Percentiles rank a stretch among this genome's conserved stretches.
Evolutionary conservation across 2,888 invertebrate species (phyloP).

Genomic region (Cloeon dipterum): DNA sequence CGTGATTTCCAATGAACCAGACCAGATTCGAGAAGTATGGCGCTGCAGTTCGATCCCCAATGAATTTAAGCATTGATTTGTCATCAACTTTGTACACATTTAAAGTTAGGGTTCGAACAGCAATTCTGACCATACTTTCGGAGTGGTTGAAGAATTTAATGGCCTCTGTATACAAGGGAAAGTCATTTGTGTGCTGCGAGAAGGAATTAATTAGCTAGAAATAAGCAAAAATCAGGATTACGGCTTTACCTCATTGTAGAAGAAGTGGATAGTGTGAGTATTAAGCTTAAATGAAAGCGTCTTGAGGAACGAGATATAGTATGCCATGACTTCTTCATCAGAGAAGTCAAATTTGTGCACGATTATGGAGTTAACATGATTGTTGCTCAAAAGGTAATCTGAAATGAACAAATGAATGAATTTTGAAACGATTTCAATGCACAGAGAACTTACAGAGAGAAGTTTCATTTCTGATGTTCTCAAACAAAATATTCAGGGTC

Average conservation of each 20-base stretch:
- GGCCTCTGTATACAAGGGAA: constrained; percentile 95
- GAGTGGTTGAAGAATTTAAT: constrained; percentile 98
- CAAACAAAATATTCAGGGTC: constrained; percentile 95
- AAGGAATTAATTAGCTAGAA: constrained; percentile 6
- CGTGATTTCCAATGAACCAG: constrained; percentile 97
- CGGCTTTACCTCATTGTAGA: constrained; percentile 88
- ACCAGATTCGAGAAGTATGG: constrained; percentile 97
- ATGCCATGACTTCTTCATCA: constrained; percentile 99
- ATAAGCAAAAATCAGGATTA: constrained; percentile 4
- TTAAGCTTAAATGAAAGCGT: constrained; percentile 94
- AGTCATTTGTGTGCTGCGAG: constrained; percentile 85
- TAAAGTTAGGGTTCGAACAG: constrained; percentile 87
- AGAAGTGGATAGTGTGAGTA: constrained; percentile 96
- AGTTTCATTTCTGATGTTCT: constrained; percentile 97
- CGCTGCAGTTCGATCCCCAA: constrained; percentile 86
- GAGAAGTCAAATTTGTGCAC: constrained; percentile 99
- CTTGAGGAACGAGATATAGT: constrained; percentile 97
- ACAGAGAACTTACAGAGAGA: constrained; percentile 68
- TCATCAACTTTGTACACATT: constrained; percentile 93
- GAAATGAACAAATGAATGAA: constrained; percentile 14
- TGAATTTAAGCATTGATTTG: constrained; percentile 84
- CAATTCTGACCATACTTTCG: constrained; percentile 97
- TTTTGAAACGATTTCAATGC: background rate
- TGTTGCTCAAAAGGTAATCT: constrained; percentile 98
- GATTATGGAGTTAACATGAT: constrained; percentile 98